Percentiles rank a stretch among this genome's conserved stretches.
These are phyloP conservation scores for Hetaerina americana DNA, from an alignment of 1,140 invertebrate genomes.

Conservation along the genomic window DNA sequence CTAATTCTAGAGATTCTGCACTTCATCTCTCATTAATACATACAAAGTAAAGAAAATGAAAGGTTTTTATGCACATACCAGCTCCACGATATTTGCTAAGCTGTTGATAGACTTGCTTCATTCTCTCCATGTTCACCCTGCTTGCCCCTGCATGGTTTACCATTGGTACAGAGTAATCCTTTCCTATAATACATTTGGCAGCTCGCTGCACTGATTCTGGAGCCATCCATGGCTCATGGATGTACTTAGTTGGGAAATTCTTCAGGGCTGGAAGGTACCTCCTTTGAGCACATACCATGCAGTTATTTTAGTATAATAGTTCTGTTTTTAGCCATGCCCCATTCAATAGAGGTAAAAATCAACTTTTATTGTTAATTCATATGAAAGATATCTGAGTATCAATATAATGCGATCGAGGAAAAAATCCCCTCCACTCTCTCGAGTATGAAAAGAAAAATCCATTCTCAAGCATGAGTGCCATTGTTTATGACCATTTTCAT, in stretches of 20 bases:
- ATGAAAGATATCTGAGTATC: background rate
- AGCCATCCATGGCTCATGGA: conserved; percentile 82
- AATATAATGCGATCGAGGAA: background rate
- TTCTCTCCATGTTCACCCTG: conserved; percentile 66
- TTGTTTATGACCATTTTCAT: no score
- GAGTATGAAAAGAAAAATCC: no score
- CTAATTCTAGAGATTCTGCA: no score
- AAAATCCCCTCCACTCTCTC: no score
- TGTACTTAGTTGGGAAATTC: conserved; percentile 70
- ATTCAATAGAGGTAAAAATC: background rate
- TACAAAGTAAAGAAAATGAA: no score
- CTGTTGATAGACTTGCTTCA: conserved; percentile 77
- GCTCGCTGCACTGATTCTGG: conserved; percentile 60
- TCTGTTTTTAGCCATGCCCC: no score
- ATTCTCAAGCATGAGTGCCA: no score
- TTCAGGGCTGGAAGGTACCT: conserved; percentile 69
- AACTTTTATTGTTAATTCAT: conserved; percentile 1
- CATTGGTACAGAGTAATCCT: conserved; percentile 77
- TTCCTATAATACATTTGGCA: conserved; percentile 70
- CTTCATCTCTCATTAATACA: no score
- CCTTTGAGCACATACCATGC: conserved; percentile 31
- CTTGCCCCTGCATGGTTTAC: conserved; percentile 65
- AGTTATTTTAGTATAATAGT: conserved; percentile 6
- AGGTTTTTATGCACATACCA: background rate
- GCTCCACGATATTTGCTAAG: conserved; percentile 44